phyloP scores from a whole-genome alignment of 2,113 vertebrate species.

The Pyrgilauda ruficollis region DNA sequence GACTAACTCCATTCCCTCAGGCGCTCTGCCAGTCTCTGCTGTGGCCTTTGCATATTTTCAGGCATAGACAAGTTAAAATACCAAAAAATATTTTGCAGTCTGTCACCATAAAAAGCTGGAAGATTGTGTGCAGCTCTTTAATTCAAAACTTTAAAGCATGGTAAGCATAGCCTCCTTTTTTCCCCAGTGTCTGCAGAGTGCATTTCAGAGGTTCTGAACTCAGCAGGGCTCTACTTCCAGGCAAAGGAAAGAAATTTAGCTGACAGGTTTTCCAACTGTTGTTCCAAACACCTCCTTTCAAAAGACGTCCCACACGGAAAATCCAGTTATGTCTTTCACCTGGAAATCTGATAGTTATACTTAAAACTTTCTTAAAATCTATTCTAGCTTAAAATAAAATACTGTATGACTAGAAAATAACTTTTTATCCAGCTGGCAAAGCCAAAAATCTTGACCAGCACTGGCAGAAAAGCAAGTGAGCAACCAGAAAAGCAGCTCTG shows the following conservation, averaged over 20 bases:
- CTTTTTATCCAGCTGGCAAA: constrained; percentile 16
- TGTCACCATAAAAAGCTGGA: constrained; percentile 7
- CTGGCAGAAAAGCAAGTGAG: neutral
- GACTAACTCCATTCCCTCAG: constrained; percentile 19
- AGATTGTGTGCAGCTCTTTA: neutral
- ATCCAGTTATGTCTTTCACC: neutral
- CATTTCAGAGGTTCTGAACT: neutral
- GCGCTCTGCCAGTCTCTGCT: constrained; percentile 22
- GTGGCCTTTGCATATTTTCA: constrained; percentile 58
- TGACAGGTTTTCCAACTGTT: neutral
- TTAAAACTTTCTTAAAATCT: neutral
- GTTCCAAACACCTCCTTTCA: neutral
- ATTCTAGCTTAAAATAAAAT: neutral
- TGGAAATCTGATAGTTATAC: neutral
- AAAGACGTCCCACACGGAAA: neutral
- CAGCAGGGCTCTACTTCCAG: neutral
- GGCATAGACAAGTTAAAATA: constrained; percentile 47
- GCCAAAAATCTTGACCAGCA: neutral
- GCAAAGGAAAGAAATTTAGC: neutral
- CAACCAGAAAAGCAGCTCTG: neutral
- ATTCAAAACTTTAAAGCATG: neutral
- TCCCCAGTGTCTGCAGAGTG: neutral
- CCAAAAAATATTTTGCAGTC: constrained; percentile 49
- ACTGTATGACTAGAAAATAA: neutral
- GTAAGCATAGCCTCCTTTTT: neutral